Evolutionary conservation across 2,113 vertebrate species (phyloP).

Genomic region (Coptodon bakossiorum): DNA sequence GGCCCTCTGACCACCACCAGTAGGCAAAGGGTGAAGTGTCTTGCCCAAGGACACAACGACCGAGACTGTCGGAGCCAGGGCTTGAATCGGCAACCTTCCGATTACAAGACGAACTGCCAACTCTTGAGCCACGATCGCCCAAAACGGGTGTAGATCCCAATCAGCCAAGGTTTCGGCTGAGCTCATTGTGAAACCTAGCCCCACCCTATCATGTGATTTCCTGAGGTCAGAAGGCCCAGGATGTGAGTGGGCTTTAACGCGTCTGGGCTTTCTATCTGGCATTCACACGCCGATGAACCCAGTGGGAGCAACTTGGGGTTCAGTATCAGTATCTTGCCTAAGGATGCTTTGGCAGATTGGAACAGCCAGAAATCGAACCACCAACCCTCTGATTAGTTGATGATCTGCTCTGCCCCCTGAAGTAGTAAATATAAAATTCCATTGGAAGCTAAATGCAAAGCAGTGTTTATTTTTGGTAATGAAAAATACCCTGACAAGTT

Average conservation of each 20-base stretch:
- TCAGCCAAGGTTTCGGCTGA: fast-evolving
- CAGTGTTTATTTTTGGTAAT: fast-evolving
- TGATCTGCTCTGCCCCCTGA: not conserved
- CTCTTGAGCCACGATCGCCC: too few relatives aligned
- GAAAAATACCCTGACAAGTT: not conserved
- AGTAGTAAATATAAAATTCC: not conserved
- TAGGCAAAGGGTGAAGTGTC: too few relatives aligned
- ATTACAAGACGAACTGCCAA: too few relatives aligned
- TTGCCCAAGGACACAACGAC: too few relatives aligned
- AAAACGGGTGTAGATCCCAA: not conserved
- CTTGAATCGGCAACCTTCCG: too few relatives aligned
- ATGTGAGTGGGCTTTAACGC: not conserved
- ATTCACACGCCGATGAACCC: fast-evolving
- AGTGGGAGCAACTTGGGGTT: not conserved
- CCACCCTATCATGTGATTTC: not conserved
- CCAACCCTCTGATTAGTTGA: not conserved
- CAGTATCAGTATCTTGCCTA: not conserved
- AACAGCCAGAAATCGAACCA: not conserved
- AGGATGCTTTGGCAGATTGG: not conserved
- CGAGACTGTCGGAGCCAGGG: too few relatives aligned
- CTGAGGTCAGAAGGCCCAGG: not conserved
- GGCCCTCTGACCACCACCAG: not conserved
- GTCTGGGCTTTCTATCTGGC: not conserved
- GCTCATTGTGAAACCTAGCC: not conserved
- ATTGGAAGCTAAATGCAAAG: not conserved